Conservation (phyloP, 2,888 invertebrate species). For the Idaea dimidiata region DNA sequence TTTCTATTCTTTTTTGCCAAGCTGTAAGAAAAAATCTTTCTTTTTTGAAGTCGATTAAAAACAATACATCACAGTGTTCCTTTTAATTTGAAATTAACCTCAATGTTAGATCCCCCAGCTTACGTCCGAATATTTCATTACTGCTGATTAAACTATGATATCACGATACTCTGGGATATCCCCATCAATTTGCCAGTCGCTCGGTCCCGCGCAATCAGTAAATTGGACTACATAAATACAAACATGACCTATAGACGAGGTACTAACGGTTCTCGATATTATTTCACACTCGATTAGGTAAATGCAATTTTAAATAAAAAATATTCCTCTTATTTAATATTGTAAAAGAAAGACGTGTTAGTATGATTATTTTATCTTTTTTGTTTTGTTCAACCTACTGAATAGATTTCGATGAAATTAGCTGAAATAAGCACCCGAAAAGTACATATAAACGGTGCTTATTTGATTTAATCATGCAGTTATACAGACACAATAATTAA, state of each 20-base stretch:
- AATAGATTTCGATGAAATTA: no score
- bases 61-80: background rate
- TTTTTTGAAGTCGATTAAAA: background rate
- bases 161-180: constrained; percentile 42
- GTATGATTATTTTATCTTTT: no score
- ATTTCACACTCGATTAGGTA: background rate
- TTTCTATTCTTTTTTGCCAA: no score
- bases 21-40: background rate
- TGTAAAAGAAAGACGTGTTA: no score
- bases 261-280: constrained; percentile 33
- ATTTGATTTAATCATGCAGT: no score
- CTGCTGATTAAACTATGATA: constrained; percentile 47
- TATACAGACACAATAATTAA: no score
- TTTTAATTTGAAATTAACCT: constrained; percentile 5
- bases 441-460: no score
- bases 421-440: no score
- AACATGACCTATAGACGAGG: constrained; percentile 35
- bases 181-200: constrained; percentile 46
- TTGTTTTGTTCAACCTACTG: no score
- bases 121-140: constrained; percentile 43
- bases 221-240: constrained; percentile 62
- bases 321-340: no score
- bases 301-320: no score
- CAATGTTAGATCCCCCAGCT: background rate
- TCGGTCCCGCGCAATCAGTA: constrained; percentile 54